Conservation (phyloP, 2,113 vertebrate species). For the Scomber colias region DNA sequence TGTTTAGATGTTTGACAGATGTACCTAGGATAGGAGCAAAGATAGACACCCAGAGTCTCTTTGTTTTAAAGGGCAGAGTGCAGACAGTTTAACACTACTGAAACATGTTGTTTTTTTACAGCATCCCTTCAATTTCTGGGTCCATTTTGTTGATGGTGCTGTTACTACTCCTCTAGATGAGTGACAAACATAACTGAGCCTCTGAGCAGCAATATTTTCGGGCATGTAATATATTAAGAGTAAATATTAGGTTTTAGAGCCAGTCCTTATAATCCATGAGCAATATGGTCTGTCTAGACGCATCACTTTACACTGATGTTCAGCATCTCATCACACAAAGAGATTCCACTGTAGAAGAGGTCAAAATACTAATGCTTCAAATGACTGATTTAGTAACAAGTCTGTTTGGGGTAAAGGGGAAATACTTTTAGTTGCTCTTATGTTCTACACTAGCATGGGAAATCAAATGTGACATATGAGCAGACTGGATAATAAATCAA, state of each 20-base stretch:
- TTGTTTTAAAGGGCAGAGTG: not conserved
- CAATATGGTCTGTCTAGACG: constrained; percentile 22
- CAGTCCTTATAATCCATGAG: not conserved
- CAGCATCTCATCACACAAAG: not conserved
- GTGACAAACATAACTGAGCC: constrained; percentile 8
- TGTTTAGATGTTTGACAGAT: not conserved
- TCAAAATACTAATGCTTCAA: not conserved
- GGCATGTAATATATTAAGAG: constrained; percentile 1
- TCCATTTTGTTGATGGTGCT: not conserved
- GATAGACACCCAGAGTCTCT: not conserved
- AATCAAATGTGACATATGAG: constrained; percentile 3
- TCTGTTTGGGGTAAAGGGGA: not conserved
- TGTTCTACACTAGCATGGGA: not conserved
- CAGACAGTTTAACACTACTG: not conserved
- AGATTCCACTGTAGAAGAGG: not conserved
- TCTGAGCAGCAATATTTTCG: constrained; percentile 4
- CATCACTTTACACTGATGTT: constrained; percentile 5
- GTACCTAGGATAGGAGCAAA: not conserved
- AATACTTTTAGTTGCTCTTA: not conserved
- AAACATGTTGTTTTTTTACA: not conserved
- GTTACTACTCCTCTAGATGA: not conserved
- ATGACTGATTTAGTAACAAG: not conserved
- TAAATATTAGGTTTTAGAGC: constrained; percentile 21
- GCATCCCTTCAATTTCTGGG: not conserved
- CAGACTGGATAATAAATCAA: constrained; percentile 9